Evolutionary conservation across 2,888 invertebrate genomes (phyloP), one percentile per base, ranked within the genome.

Genomic region (Trypoxylon attenuatum): DNA sequence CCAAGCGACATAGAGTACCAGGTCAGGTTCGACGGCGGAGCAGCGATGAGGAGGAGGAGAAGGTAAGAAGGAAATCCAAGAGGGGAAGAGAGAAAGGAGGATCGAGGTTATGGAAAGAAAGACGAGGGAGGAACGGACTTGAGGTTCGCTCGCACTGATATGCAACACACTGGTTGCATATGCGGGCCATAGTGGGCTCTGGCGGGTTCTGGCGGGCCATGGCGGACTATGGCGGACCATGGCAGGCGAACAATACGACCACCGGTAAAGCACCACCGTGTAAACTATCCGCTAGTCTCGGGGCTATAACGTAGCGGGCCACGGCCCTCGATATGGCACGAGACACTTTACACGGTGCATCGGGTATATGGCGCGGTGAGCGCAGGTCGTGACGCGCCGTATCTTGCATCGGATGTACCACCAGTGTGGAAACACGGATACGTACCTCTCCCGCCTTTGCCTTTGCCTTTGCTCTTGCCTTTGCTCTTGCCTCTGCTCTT

Each of bases 371-470:
- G 81, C 79, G 78, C 76, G 75, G 74, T 66, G 78, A 74, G 79
- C 77, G 74, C 78, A 80, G 82, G 82, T 86, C 85, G 85, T 86
- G 85, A 86, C 84, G 84, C 80, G 81, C 80, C 79, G 80, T 85
- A 85, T 86, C 85, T 85, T 83, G 82, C 85, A 86, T 86, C 85
- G 82, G 83, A 84, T 85, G 85, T 85, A 85, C 83, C 83, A 81
- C 82, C 84, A 85, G 85, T 84, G 85, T 84, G 84, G 84, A 85
- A 85, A 85, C 85, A 86, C 81, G 84, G 81, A 85, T 85, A 85
- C 82, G 81, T 81, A 67, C 75, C 71, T 72, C 63, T 54, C 52
- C 63, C 57, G 58, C 50, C 54, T 61, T 39, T 41, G 18, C 63
- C 64, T 19, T 33, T 41, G 54, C 43, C 39, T 47, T 21, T 57